These are phyloP conservation scores for Batillaria attramentaria DNA, from an alignment of 1,140 invertebrate species.

Conservation along the genomic window DNA sequence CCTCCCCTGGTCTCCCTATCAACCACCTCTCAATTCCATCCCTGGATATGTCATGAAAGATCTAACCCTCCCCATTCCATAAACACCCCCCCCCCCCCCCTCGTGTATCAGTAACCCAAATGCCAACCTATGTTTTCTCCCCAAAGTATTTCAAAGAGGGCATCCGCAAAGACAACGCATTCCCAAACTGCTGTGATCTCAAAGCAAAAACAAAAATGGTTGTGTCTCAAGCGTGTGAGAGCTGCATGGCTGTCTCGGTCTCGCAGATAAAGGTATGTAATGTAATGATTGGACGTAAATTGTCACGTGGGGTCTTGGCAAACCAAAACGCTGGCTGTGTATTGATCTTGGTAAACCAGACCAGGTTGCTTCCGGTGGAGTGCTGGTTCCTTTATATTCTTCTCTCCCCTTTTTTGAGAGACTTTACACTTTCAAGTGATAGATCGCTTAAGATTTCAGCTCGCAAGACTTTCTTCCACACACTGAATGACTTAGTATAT, in stretches of 20 bases:
- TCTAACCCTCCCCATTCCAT: not conserved
- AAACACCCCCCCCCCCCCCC: not conserved
- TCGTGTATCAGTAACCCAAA: not conserved
- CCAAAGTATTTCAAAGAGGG: not conserved
- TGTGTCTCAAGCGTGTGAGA: not conserved
- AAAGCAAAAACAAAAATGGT: not conserved
- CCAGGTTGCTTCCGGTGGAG: not conserved
- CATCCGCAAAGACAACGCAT: not conserved
- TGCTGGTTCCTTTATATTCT: not conserved
- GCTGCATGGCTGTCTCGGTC: conserved; percentile 4
- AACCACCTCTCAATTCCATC: not conserved
- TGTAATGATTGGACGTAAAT: not conserved
- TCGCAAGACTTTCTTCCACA: no score
- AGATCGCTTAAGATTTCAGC: no score
- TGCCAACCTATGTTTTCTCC: not conserved
- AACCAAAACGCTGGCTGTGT: not conserved
- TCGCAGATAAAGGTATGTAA: not conserved
- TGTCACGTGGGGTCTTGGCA: not conserved
- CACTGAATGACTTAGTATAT: no score
- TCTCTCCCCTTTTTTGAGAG: not conserved
- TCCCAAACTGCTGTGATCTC: conserved; percentile 9
- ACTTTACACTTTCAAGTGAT: not conserved
- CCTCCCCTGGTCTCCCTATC: not conserved
- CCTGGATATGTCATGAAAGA: not conserved
- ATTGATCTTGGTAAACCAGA: no score